These are phyloP conservation scores for Abramis brama DNA, from an alignment of 2,113 vertebrate species.

Conservation along the genomic window DNA sequence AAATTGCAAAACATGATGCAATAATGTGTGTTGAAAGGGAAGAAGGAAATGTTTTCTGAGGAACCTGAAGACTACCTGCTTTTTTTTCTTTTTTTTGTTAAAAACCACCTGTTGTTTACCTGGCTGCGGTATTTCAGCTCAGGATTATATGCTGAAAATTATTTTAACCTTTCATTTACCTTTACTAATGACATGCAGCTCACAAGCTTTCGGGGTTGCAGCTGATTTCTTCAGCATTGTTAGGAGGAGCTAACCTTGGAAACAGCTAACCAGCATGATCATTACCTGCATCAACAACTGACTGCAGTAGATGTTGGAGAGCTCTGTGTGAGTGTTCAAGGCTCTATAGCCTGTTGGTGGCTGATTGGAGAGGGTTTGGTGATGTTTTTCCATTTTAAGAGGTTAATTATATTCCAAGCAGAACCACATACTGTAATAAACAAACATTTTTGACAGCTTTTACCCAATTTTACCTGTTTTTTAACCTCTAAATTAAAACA, in stretches of 20 bases:
- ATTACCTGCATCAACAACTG: constrained; percentile 18
- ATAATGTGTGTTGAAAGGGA: background rate
- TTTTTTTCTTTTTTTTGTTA: background rate
- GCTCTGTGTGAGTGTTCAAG: constrained; percentile 1
- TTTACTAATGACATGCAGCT: constrained; percentile 33
- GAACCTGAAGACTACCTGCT: background rate
- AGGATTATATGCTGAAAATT: background rate
- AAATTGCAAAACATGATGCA: background rate
- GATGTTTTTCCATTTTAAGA: constrained; percentile 42
- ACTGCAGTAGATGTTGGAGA: background rate
- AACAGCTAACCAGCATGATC: constrained; percentile 17
- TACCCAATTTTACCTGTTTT: constrained; percentile 3
- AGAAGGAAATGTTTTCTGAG: background rate
- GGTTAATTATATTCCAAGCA: constrained; percentile 46
- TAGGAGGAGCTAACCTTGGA: constrained; percentile 1
- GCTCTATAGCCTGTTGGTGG: background rate
- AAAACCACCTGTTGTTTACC: constrained; percentile 21
- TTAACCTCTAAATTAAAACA: constrained; percentile 16
- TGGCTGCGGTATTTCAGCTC: background rate
- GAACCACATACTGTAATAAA: constrained; percentile 35
- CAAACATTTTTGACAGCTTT: constrained; percentile 2
- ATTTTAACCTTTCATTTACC: constrained; percentile 12
- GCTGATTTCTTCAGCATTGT: background rate
- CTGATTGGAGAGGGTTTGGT: constrained; percentile 39
- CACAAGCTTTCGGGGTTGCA: background rate